Evolutionary conservation across 2,113 vertebrate species (phyloP).

Genomic region (Phainopepla nitens): DNA sequence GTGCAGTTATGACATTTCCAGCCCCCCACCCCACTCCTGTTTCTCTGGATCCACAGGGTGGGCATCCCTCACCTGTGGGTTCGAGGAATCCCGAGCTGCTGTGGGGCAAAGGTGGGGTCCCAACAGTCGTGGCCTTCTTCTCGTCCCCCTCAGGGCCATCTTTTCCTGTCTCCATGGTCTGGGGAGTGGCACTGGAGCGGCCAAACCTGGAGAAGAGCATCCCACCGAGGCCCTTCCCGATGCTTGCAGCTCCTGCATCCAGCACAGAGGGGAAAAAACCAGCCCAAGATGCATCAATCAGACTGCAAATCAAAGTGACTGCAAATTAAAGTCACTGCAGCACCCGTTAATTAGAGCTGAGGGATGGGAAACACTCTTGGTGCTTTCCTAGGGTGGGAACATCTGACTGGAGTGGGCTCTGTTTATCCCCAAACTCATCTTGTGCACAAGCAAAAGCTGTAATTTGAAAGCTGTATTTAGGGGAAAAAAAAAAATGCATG

Average conservation of each 20-base stretch:
- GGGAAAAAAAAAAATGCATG: fast-evolving
- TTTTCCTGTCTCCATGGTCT: slow-evolving; percentile 74
- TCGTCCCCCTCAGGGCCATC: slow-evolving; percentile 78
- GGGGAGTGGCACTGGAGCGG: slow-evolving; percentile 79
- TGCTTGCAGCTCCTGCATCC: slow-evolving; percentile 89
- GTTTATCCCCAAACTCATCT: not conserved
- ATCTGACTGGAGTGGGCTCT: not conserved
- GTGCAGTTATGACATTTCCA: not conserved
- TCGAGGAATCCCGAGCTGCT: slow-evolving; percentile 82
- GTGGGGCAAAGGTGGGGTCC: slow-evolving; percentile 70
- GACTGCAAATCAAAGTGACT: not conserved
- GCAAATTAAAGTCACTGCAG: not conserved
- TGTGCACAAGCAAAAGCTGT: not conserved
- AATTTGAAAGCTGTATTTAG: not conserved
- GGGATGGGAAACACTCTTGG: not conserved
- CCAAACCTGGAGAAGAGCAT: slow-evolving; percentile 96
- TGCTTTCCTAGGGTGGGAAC: slow-evolving; percentile 34
- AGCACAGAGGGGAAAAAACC: not conserved
- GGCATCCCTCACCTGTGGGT: slow-evolving; percentile 75
- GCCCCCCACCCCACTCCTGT: not conserved
- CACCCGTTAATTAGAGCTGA: not conserved
- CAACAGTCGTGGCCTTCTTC: slow-evolving; percentile 70
- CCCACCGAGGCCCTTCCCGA: slow-evolving; percentile 94
- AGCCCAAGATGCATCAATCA: not conserved
- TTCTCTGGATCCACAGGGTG: not conserved